Conservation (phyloP, 1,140 invertebrate genomes). For the Aphaenogaster ashmeadi region DNA sequence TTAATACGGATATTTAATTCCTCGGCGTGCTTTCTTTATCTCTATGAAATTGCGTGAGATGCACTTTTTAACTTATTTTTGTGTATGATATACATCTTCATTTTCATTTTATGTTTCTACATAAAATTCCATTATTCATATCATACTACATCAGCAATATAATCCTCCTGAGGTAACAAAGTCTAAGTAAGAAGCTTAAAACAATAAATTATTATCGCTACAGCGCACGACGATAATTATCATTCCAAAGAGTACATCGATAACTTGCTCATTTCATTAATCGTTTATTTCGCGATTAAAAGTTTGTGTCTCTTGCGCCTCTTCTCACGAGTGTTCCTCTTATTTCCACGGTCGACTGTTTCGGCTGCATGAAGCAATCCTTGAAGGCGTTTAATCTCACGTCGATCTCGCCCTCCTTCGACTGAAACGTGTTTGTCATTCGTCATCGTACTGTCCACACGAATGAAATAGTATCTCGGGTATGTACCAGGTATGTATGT, state of each 20-base stretch:
- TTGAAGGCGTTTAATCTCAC: slow-evolving; percentile 94
- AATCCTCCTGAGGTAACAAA: neutral
- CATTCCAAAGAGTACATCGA: neutral
- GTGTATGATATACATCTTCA: slow-evolving; percentile 42
- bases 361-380: slow-evolving; percentile 93
- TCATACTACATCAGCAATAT: neutral
- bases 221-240: neutral
- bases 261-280: neutral
- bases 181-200: neutral
- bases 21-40: neutral
- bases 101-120: neutral
- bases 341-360: slow-evolving; percentile 89
- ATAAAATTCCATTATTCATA: neutral
- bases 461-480: neutral
- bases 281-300: slow-evolving; percentile 11
- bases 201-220: neutral
- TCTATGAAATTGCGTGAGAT: neutral
- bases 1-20: slow-evolving; percentile 37
- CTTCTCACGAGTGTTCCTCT: slow-evolving; percentile 65
- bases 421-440: slow-evolving; percentile 87
- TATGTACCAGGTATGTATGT: neutral
- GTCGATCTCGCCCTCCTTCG: slow-evolving; percentile 95
- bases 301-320: neutral
- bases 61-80: slow-evolving; percentile 3
- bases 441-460: neutral